Evolutionary conservation across 2,113 vertebrate species (phyloP).

Genomic region (Larimichthys crocea): DNA sequence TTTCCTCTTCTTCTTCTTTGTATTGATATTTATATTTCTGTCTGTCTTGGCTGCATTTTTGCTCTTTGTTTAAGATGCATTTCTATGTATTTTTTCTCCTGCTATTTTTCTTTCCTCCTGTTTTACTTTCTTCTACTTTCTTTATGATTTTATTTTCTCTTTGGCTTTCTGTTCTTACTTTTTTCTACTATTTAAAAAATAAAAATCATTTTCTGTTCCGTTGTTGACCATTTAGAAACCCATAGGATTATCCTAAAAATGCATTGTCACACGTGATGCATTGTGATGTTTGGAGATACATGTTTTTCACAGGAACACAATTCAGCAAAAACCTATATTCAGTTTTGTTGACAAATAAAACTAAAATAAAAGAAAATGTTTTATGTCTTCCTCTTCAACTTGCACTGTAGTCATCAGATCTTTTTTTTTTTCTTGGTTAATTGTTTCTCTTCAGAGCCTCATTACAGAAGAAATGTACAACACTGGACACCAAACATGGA

Average conservation of each 20-base stretch:
- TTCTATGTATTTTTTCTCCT: conserved; percentile 15
- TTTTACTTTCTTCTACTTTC: conserved; percentile 43
- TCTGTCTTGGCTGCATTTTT: conserved; percentile 47
- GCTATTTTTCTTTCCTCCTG: conserved; percentile 16
- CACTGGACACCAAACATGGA: neutral
- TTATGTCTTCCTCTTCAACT: neutral
- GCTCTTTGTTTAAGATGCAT: conserved; percentile 35
- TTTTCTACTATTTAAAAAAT: no score
- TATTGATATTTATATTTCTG: conserved; percentile 57
- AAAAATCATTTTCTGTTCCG: neutral
- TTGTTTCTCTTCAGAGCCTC: neutral
- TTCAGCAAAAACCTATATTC: neutral
- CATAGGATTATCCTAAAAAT: neutral
- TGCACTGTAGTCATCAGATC: neutral
- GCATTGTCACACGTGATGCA: neutral
- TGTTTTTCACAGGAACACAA: neutral
- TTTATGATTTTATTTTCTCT: conserved; percentile 29
- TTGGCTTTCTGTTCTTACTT: conserved; percentile 11
- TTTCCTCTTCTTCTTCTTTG: conserved; percentile 32
- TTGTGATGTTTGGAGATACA: neutral
- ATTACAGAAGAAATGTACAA: neutral
- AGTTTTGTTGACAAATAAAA: neutral
- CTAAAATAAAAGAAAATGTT: neutral
- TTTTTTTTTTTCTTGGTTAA: neutral
- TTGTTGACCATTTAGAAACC: neutral